phyloP scores from a whole-genome alignment of 2,888 invertebrate species.

The Leptinotarsa rubiginosa region DNA sequence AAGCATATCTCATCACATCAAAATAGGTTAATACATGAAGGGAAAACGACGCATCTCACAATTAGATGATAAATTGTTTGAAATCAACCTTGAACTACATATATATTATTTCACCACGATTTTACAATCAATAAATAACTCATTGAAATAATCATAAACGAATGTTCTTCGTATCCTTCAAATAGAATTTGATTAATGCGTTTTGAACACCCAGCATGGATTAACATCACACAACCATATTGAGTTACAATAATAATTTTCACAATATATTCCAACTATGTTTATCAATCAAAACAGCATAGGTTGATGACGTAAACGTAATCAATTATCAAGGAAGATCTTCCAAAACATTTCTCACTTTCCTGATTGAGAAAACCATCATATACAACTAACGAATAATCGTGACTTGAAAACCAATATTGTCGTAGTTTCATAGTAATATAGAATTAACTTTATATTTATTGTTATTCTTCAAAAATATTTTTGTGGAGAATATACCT shows the following conservation, averaged over 20 bases:
- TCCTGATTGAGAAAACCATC: background rate
- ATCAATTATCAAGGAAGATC: background rate
- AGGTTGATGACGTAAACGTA: background rate
- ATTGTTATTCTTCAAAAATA: no score
- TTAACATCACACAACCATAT: background rate
- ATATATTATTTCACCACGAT: background rate
- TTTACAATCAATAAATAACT: background rate
- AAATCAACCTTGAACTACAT: background rate
- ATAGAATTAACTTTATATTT: no score
- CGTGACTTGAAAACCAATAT: background rate
- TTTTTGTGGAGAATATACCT: no score
- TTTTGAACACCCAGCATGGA: slow-evolving; percentile 2
- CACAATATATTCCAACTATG: background rate
- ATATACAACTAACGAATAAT: background rate
- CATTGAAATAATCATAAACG: background rate
- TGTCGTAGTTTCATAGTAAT: no score
- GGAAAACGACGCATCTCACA: no score
- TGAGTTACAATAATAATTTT: slow-evolving; percentile 4
- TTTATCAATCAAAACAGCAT: background rate
- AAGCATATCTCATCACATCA: no score
- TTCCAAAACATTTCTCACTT: background rate
- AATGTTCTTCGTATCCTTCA: background rate
- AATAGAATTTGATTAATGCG: slow-evolving; percentile 8
- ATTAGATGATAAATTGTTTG: background rate
- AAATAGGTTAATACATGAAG: no score